Base-by-base conservation (phyloP, 2,888 invertebrate species). In the Erpobdella octoculata region DNA sequence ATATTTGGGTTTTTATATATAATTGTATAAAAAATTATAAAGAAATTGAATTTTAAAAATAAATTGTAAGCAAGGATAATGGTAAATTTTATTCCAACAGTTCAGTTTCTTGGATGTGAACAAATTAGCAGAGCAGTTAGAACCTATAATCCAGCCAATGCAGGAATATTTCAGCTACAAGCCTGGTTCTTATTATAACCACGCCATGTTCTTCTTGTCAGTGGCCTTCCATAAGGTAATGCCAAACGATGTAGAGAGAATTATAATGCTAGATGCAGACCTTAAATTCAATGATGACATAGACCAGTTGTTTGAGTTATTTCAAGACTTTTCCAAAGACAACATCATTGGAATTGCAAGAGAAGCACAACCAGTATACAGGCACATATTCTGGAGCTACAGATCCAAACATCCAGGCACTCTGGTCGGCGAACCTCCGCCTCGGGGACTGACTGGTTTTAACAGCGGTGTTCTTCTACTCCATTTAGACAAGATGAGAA, bases 391-490 rank as follows among this genome's bases (percentile, higher is more conserved):
- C 21, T 88, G 88, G 77, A 81, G 86, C 67, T 90, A 89, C 80
- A 87, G 89, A 6, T 76, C 77, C 35, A 86, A 87, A 75, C 86
- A 89, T 79, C 88, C 87, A 37, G 85, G 86, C 37, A 88, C 88
- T 4, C 84, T 83, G 36, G 88, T 89, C 75, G 89, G 89, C 6
- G 86, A 84, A 62, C 86, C 86, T 0, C 85, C 86, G 15, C 83
- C 84, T 0, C 77, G 82, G 48, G 85, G 85, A 5, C 77, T 82
- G 78, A 89, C 89, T n/a, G 91, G 91, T 1, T 88, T 89, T 77
- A 91, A 91, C 83, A 90, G 90, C 76, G 91, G 91, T 6, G 89
- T 91, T 1, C 86, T 91, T 41, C 84, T 91, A 58, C 84, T 91
- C 65, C 85, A 89, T 79, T 84, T 91, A 46, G 86, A 88, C 67